Evolutionary conservation across 2,797 vertebrate genomes (phyloP).

Genomic region (Harpia harpyja): DNA sequence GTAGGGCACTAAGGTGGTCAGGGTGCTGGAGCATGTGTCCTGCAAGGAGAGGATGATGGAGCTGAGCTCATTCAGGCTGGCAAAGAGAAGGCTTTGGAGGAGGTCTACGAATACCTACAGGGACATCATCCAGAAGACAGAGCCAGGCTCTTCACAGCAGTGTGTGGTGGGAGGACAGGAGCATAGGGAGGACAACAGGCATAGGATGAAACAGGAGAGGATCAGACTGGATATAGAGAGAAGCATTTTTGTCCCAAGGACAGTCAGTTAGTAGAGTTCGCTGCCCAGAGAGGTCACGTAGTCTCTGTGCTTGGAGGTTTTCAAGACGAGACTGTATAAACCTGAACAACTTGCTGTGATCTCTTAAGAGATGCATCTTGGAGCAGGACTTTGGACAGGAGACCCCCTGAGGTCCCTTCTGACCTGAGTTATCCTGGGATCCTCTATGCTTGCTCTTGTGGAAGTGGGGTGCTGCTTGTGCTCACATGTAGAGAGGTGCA

Average conservation of each 20-base stretch:
- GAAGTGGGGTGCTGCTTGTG: neutral
- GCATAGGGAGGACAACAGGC: too few species aligned
- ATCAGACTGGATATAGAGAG: neutral
- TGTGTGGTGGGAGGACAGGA: neutral
- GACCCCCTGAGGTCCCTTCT: neutral
- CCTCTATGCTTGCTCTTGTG: neutral
- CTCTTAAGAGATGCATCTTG: neutral
- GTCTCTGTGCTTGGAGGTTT: neutral
- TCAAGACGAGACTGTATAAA: neutral
- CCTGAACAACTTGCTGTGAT: neutral
- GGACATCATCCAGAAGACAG: neutral
- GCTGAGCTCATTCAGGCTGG: neutral
- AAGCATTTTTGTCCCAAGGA: neutral
- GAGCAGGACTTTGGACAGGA: neutral
- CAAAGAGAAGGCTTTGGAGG: neutral
- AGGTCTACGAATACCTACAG: neutral
- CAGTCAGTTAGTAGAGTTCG: fast-evolving
- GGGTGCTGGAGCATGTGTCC: neutral
- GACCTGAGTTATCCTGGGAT: neutral
- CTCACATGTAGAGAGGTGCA: neutral
- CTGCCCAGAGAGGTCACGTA: neutral
- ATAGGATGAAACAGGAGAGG: neutral
- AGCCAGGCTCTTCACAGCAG: neutral
- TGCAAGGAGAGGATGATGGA: neutral
- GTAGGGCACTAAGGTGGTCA: neutral